phyloP scores from a whole-genome alignment of 1,140 invertebrate species.

The Nilaparvata lugens region DNA sequence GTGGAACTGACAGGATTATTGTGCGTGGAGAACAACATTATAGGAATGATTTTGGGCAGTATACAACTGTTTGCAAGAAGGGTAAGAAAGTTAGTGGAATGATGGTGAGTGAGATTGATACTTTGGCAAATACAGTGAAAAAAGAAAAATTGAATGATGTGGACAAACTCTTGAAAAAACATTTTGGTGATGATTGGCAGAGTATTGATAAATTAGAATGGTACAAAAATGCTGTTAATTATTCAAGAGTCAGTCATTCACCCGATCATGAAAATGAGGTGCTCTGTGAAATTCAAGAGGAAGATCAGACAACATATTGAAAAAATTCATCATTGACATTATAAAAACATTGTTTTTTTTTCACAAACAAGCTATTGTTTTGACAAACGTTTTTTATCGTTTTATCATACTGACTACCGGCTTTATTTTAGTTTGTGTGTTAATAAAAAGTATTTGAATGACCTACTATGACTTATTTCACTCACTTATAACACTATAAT shows the following conservation, averaged over 20 bases:
- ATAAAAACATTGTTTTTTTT: background rate
- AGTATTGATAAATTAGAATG: background rate
- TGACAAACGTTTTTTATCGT: background rate
- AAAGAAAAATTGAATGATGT: background rate
- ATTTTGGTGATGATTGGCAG: background rate
- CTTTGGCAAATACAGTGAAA: background rate
- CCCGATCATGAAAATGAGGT: background rate
- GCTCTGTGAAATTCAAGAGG: background rate
- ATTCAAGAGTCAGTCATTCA: background rate
- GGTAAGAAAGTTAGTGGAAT: background rate
- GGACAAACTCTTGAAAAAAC: background rate
- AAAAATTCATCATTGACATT: background rate
- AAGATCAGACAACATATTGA: background rate
- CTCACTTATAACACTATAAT: background rate
- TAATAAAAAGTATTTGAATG: background rate
- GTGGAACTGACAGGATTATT: background rate
- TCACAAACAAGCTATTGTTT: background rate
- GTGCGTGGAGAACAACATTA: background rate
- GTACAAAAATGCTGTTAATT: background rate
- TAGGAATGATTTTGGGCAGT: background rate
- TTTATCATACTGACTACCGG: background rate
- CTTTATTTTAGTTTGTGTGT: background rate
- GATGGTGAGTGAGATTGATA: background rate
- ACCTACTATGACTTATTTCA: background rate
- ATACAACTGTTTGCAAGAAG: background rate